Evolutionary conservation across 2,113 vertebrate species (phyloP), one percentile per base, ranked within the genome.

Genomic region (Turdus rufiventris): DNA sequence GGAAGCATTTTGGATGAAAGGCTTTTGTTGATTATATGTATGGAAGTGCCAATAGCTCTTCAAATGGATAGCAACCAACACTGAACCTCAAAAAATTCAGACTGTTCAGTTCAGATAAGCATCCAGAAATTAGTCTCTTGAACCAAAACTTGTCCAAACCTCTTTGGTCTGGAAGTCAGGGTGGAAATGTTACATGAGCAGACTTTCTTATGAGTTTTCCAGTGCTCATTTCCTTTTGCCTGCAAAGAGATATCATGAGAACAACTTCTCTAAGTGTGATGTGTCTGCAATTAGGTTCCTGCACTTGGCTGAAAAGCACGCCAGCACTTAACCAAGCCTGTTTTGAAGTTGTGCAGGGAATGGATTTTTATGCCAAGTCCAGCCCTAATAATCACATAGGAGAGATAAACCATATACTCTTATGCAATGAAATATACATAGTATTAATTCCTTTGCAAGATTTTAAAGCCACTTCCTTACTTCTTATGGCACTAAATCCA

Each of bases 181-280:
- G 70, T 97, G 89, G 96, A 97, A 97, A 96, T 34, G 63, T 94
- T 96, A 93, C 51, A 77, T 50, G 96, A 95, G 83, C 88, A 73
- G 57, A 83, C 18, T 79, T 93, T 91, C 91, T 87, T 94, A 93
- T 50, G 89, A 93, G 73, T 91, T 96, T 97, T 96, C 94, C 93
- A 97, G 70, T 36, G 36, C 66, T 96, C 51, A 45, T 91, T 88
- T 96, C 85, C 88, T 91, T 92, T 79, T 93, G 92, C 87, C 79
- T 93, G 88, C 85, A 80, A 73, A 74, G 60, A 74, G 86, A 79
- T 78, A 95, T 36, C 93, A 85, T 96, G 89, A 94, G 85, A 97
- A 94, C 50, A 29, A 80, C 51, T 88, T 96, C 86, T 94, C 71
- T 90, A 3, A 91, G 24, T 6, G 4, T 62, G 61, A 28, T 85